Evolutionary conservation across 2,797 vertebrate species (phyloP).

Genomic region (Smutsia temminckii): DNA sequence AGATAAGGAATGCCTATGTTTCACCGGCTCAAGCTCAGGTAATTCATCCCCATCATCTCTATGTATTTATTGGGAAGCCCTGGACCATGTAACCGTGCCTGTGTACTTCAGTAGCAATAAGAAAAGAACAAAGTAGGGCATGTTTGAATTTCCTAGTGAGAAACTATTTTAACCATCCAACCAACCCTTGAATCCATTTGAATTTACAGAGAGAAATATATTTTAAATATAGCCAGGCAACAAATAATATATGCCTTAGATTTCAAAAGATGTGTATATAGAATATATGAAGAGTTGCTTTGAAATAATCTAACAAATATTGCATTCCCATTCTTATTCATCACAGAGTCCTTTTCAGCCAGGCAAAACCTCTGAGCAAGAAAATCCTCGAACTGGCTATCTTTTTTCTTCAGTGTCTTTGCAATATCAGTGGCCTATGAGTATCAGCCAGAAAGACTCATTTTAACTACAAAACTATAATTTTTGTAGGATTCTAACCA

Average conservation of each 20-base stretch:
- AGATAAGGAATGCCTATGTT: background rate
- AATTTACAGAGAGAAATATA: constrained; percentile 15
- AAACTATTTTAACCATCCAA: constrained; percentile 21
- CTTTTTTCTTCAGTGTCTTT: background rate
- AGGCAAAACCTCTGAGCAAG: constrained; percentile 1
- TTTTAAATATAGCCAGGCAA: constrained; percentile 50
- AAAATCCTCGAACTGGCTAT: background rate
- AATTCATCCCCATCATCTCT: background rate
- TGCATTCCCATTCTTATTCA: constrained; percentile 1
- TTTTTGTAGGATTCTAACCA: background rate
- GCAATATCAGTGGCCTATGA: constrained; percentile 5
- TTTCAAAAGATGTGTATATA: constrained; percentile 33
- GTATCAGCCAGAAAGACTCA: background rate
- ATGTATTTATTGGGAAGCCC: background rate
- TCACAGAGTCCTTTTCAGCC: background rate
- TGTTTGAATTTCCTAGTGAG: constrained; percentile 40
- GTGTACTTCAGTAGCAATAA: background rate
- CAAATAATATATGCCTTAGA: background rate
- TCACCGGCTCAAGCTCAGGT: constrained; percentile 5
- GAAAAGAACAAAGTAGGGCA: background rate
- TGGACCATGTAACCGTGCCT: background rate
- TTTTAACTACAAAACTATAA: background rate
- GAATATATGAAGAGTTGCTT: background rate
- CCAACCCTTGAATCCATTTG: background rate
- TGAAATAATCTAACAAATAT: constrained; percentile 36